These are phyloP conservation scores for Zaprionus vittiger DNA, from an alignment of 1,140 invertebrate species.

Conservation along the genomic window DNA sequence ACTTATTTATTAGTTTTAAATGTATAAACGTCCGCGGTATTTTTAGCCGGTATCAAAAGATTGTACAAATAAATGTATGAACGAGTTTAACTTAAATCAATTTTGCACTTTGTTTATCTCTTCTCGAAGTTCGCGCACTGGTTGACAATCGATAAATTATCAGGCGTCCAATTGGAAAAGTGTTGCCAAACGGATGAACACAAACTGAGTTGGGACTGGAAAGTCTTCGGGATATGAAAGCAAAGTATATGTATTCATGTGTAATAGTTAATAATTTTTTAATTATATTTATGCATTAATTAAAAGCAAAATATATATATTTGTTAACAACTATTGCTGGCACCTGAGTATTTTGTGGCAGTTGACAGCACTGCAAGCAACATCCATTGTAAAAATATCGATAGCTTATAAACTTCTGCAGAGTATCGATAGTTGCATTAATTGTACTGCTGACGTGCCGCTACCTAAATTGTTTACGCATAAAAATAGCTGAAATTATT, in stretches of 20 bases:
- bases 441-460: conserved; percentile 70
- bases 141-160: not conserved
- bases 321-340: not conserved
- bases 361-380: not conserved
- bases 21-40: conserved; percentile 53
- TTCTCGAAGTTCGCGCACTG: not conserved
- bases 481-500: conserved; percentile 26
- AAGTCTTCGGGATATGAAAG: too few relatives aligned
- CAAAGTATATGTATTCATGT: not conserved
- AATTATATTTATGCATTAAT: not conserved
- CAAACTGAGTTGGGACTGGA: too few relatives aligned
- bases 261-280: not conserved
- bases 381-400: not conserved
- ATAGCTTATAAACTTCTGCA: not conserved
- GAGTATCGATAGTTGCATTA: not conserved
- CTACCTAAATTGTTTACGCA: conserved; percentile 67
- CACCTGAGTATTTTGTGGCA: not conserved
- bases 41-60: conserved; percentile 50
- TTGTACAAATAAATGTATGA: conserved; percentile 77
- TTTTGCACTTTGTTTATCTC: not conserved
- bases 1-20: conserved; percentile 66
- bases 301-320: not conserved
- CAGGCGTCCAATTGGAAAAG: not conserved
- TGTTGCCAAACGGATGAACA: not conserved
- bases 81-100: conserved; percentile 37